Evolutionary conservation across 2,888 invertebrate species (phyloP).

Genomic region (Leptothorax acervorum): DNA sequence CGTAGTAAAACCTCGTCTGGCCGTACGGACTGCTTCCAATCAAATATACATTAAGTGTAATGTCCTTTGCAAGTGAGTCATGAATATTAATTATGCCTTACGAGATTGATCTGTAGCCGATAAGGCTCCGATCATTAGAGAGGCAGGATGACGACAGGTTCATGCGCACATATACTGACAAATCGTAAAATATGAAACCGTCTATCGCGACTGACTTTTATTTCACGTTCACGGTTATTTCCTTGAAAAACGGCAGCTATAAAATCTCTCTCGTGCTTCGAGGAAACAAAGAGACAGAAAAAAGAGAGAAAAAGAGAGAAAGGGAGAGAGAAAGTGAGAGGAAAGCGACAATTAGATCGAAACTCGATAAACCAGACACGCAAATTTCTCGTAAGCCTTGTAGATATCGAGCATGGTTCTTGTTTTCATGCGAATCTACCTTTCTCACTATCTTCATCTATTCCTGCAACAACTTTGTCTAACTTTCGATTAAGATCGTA

Average conservation of each 20-base stretch:
- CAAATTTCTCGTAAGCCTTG: conserved; percentile 54
- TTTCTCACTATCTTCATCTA: neutral
- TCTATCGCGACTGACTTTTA: conserved; percentile 51
- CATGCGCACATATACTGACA: conserved; percentile 48
- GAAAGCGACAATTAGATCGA: conserved; percentile 57
- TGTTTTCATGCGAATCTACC: conserved; percentile 51
- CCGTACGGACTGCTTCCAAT: conserved; percentile 62
- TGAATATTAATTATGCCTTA: conserved; percentile 75
- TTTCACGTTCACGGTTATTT: conserved; percentile 61
- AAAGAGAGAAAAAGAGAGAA: neutral
- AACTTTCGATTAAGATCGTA: conserved; percentile 13
- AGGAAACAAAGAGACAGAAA: conserved; percentile 10
- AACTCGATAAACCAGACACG: conserved; percentile 59
- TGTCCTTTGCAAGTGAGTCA: conserved; percentile 75
- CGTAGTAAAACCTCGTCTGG: conserved; percentile 53
- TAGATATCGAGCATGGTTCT: conserved; percentile 53
- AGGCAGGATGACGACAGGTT: conserved; percentile 59
- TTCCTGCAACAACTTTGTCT: conserved; percentile 2
- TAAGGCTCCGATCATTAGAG: conserved; percentile 65
- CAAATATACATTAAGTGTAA: conserved; percentile 71
- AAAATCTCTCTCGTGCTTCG: conserved; percentile 39
- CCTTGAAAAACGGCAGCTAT: conserved; percentile 49
- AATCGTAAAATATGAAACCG: conserved; percentile 61
- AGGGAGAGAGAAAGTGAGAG: neutral
- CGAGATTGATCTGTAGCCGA: conserved; percentile 64